phyloP scores from a whole-genome alignment of 2,888 invertebrate genomes.

The Yponomeuta sedellus region DNA sequence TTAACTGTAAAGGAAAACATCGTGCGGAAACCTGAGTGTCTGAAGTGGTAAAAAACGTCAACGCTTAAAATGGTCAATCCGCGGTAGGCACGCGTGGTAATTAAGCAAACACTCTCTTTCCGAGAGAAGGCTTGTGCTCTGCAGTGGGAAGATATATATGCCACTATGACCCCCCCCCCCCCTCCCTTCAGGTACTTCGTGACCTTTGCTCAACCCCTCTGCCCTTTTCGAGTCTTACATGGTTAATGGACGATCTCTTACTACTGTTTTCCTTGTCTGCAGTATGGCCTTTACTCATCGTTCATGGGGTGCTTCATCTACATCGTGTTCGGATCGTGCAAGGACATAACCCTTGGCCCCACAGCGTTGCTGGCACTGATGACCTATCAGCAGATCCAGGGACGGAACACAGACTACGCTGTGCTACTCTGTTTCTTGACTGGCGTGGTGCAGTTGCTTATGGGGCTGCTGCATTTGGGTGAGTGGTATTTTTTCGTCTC shows the following conservation, averaged over 20 bases:
- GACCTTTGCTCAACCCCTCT: too few relatives aligned
- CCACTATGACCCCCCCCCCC: too few relatives aligned
- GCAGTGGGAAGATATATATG: too few relatives aligned
- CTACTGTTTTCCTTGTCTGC: constrained; percentile 24
- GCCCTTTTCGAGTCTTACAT: too few relatives aligned
- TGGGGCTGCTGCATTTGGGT: constrained; percentile 91
- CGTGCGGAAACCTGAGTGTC: too few relatives aligned
- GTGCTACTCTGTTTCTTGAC: constrained; percentile 88
- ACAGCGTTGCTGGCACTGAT: constrained; percentile 96
- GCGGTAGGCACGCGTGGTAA: too few relatives aligned
- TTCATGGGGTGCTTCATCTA: constrained; percentile 96
- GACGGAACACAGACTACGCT: constrained; percentile 85
- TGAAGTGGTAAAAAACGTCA: too few relatives aligned
- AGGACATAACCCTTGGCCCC: constrained; percentile 92
- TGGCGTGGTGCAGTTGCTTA: constrained; percentile 86
- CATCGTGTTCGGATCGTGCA: constrained; percentile 91
- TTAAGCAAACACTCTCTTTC: too few relatives aligned
- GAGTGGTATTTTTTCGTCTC: constrained; percentile 29
- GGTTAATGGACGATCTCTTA: neutral
- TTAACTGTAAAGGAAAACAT: too few relatives aligned
- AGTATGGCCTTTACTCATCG: constrained; percentile 97
- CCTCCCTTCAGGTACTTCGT: too few relatives aligned
- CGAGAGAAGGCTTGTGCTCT: too few relatives aligned
- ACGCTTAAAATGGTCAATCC: too few relatives aligned
- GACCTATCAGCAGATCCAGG: constrained; percentile 87